phyloP scores from a whole-genome alignment of 2,888 invertebrate genomes.

The Nephrotoma guestfalica region DNA sequence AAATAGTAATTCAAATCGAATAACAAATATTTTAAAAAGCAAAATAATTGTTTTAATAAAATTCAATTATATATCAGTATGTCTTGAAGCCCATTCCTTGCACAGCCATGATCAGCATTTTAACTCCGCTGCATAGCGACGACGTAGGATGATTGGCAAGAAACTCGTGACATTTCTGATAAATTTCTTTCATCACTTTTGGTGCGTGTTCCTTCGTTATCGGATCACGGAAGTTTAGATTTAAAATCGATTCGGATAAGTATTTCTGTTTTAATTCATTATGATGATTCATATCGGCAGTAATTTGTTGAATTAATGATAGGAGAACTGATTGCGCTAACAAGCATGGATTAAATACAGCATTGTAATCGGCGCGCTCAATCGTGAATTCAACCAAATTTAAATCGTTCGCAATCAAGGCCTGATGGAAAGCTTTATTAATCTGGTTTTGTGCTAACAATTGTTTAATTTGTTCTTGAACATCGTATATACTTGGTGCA shows the following conservation, averaged over 20 bases:
- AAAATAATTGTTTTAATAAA: not conserved
- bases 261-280: slow-evolving; percentile 76
- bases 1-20: not conserved
- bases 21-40: not conserved
- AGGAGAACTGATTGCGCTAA: slow-evolving; percentile 80
- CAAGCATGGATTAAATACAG: slow-evolving; percentile 62
- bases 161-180: slow-evolving; percentile 57
- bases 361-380: slow-evolving; percentile 64
- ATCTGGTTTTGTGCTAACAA: slow-evolving; percentile 56
- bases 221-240: slow-evolving; percentile 59
- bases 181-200: slow-evolving; percentile 57
- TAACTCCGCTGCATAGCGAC: slow-evolving; percentile 36
- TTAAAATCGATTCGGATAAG: slow-evolving; percentile 74
- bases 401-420: slow-evolving; percentile 76
- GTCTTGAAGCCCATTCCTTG: slow-evolving; percentile 21
- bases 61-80: not conserved
- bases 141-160: slow-evolving; percentile 49
- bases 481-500: slow-evolving; percentile 43
- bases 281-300: slow-evolving; percentile 73
- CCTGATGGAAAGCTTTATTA: slow-evolving; percentile 83
- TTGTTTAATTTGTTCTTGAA: slow-evolving; percentile 52
- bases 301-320: slow-evolving; percentile 86
- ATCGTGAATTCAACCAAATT: slow-evolving; percentile 75
- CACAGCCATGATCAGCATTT: slow-evolving; percentile 28
- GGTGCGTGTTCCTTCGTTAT: slow-evolving; percentile 74